A percentile compares a stretch with the other conserved stretches of the same genome.
phyloP scores from a whole-genome alignment of 2,797 vertebrate species.

The Enoplosus armatus region DNA sequence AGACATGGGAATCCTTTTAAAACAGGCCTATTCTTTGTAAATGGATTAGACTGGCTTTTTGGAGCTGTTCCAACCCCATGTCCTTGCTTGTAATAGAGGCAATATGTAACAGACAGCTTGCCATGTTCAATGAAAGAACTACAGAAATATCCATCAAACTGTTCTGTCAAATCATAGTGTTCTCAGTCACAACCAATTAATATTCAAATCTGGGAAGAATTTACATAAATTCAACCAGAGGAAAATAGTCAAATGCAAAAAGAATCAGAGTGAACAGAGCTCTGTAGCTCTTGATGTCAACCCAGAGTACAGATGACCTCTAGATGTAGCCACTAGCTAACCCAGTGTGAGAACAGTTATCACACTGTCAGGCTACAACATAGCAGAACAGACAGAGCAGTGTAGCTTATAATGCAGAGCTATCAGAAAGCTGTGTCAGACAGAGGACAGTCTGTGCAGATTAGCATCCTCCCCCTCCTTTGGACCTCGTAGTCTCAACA shows the following conservation, averaged over 20 bases:
- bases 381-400: conserved; percentile 40
- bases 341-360: conserved; percentile 47
- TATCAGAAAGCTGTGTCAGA: conserved; percentile 46
- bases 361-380: conserved; percentile 48
- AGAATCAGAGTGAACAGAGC: not conserved
- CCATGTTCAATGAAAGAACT: conserved; percentile 39
- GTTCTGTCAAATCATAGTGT: conserved; percentile 11
- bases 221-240: conserved; percentile 9
- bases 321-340: conserved; percentile 46
- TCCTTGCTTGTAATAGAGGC: conserved; percentile 43
- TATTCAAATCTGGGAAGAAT: conserved; percentile 33
- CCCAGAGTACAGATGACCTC: conserved; percentile 56
- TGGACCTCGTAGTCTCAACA: conserved; percentile 53
- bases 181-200: conserved; percentile 36
- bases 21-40: conserved; percentile 41
- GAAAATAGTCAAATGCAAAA: not conserved
- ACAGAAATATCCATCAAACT: conserved; percentile 35
- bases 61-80: conserved; percentile 43
- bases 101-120: conserved; percentile 47
- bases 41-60: conserved; percentile 49
- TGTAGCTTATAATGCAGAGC: conserved; percentile 49
- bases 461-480: conserved; percentile 34
- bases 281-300: conserved; percentile 30
- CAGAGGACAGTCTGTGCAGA: conserved; percentile 65
- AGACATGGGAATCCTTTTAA: conserved; percentile 43